Evolutionary conservation across 2,113 vertebrate genomes (phyloP).

Genomic region (Cavia aperea): DNA sequence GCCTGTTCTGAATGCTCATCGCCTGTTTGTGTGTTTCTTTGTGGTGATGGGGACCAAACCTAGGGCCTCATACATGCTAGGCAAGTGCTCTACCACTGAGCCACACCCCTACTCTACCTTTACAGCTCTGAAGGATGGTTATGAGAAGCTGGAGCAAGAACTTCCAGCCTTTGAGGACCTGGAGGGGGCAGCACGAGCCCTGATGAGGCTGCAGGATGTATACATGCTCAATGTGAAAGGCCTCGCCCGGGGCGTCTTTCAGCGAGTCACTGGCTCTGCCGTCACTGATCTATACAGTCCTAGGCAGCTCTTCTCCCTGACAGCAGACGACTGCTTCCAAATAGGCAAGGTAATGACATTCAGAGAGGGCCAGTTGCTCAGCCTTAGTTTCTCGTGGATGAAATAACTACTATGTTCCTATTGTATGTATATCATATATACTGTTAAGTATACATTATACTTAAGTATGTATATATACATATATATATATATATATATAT

Average conservation of each 20-base stretch:
- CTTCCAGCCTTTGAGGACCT: slow-evolving; percentile 88
- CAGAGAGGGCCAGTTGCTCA: not conserved
- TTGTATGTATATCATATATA: not conserved
- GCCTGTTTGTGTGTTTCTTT: not conserved
- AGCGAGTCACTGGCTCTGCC: slow-evolving; percentile 60
- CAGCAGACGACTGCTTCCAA: slow-evolving; percentile 91
- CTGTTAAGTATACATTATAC: too few relatives aligned
- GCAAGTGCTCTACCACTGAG: not conserved
- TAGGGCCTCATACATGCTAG: not conserved
- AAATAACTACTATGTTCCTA: not conserved
- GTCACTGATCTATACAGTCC: slow-evolving; percentile 79
- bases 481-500: not conserved
- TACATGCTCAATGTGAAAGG: slow-evolving; percentile 84
- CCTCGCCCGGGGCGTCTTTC: slow-evolving; percentile 83
- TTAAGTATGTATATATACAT: too few relatives aligned
- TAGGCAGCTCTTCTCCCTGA: slow-evolving; percentile 74
- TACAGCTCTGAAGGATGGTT: slow-evolving; percentile 82
- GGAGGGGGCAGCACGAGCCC: slow-evolving; percentile 83
- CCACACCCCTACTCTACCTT: not conserved
- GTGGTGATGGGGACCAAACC: not conserved
- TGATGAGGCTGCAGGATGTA: slow-evolving; percentile 94
- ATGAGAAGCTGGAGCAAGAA: slow-evolving; percentile 76
- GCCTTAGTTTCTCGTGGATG: not conserved
- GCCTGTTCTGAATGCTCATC: not conserved
- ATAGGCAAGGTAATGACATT: slow-evolving; percentile 86